Evolutionary conservation across 1,140 invertebrate genomes (phyloP).

Genomic region (Thalassaphorura encarpata): DNA sequence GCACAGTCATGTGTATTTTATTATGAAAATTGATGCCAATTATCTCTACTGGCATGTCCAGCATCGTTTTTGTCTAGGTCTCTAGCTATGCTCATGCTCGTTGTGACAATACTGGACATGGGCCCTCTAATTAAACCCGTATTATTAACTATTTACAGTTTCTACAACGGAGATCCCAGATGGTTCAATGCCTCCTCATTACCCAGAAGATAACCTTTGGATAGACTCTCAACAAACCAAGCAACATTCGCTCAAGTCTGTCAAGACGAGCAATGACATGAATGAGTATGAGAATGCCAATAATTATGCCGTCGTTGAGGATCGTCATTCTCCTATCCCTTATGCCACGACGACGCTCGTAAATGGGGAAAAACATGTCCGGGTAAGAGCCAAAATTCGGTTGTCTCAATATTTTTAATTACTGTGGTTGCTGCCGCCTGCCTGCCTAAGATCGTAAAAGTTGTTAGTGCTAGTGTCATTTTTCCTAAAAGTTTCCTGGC

Average conservation of each 20-base stretch:
- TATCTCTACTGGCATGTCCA: no score
- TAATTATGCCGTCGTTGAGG: slow-evolving; percentile 33
- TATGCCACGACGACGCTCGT: slow-evolving; percentile 36
- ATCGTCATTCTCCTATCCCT: slow-evolving; percentile 34
- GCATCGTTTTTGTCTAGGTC: no score
- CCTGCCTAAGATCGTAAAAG: no score
- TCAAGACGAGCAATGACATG: slow-evolving; percentile 25
- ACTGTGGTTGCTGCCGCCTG: no score
- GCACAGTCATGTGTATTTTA: no score
- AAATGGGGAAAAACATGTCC: slow-evolving; percentile 33
- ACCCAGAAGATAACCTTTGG: slow-evolving; percentile 31
- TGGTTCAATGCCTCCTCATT: slow-evolving; percentile 32
- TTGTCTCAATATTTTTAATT: not conserved
- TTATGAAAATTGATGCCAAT: no score
- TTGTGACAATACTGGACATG: no score
- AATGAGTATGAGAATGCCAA: slow-evolving; percentile 33
- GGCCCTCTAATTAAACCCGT: not conserved
- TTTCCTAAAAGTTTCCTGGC: no score
- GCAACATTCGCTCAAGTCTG: slow-evolving; percentile 30
- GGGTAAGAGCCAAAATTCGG: not conserved
- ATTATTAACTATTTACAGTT: slow-evolving; percentile 15
- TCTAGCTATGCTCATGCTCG: no score
- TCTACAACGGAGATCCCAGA: slow-evolving; percentile 32
- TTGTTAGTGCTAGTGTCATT: no score
- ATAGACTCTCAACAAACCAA: slow-evolving; percentile 29